Evolutionary conservation across 2,888 invertebrate species (phyloP).

Genomic region (Cryptocephalus primarius): DNA sequence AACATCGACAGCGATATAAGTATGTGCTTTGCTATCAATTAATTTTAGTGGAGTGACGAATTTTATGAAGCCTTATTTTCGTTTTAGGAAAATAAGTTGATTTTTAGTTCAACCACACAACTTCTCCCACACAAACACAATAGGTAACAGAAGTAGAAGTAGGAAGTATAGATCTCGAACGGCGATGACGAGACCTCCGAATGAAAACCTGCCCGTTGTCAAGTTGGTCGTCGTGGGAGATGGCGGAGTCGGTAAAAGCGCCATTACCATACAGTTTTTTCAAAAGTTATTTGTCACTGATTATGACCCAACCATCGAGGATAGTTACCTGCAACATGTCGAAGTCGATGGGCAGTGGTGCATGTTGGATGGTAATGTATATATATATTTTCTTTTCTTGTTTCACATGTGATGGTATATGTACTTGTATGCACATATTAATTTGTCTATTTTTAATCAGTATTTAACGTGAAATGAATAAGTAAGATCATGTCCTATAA

Average conservation of each 20-base stretch:
- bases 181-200: conserved; percentile 55
- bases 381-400: conserved; percentile 5
- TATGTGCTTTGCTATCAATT: too few species aligned
- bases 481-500: too few species aligned
- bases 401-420: too few species aligned
- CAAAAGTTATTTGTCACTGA: conserved; percentile 91
- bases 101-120: background rate
- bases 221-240: conserved; percentile 90
- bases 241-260: conserved; percentile 91
- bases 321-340: conserved; percentile 88
- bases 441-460: too few species aligned
- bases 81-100: background rate
- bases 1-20: too few species aligned
- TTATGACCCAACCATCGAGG: conserved; percentile 93
- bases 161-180: background rate
- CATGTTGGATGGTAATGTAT: conserved; percentile 65
- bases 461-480: too few species aligned
- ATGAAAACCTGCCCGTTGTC: conserved; percentile 63
- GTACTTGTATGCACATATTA: too few species aligned
- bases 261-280: conserved; percentile 94
- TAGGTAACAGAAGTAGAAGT: background rate
- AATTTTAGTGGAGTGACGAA: background rate
- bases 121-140: background rate
- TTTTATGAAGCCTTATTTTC: background rate
- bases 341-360: conserved; percentile 91